Evolutionary conservation across 64 coral and sea anemone genomes (phyloP), one percentile per base, ranked within the genome.

Genomic region (Anthopleura sola): DNA sequence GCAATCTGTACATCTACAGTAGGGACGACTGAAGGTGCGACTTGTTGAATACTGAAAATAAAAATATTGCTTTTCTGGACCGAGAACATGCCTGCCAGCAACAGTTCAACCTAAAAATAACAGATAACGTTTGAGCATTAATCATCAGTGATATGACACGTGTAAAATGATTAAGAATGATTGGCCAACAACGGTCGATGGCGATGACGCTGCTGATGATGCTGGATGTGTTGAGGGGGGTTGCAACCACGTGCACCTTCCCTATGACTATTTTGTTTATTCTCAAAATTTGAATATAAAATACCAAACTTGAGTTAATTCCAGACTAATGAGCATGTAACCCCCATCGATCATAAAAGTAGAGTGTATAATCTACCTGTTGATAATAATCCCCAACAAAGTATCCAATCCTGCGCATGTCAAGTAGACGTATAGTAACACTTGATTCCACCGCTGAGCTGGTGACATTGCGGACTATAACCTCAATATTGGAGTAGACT

Each of bases 371-470:
- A 0, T 39, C 34, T 31, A 97, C 40, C 15, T 60, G 46, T 2
- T 88, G 78, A 84, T 97, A 97, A 56, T 97, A 93, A 77, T 88
- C 76, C 24, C 87, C 78, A 44, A 97, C 94, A 55, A 97, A 87
- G 23, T 86, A 68, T 18, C 58, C 87, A 28, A 83, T 47, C 6
- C 49, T 82, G 17, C 84, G 38, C 20, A 97, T 89, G 68, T 81
- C 66, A 68, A 87, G 17, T 10, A 97, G 88, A 44, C 90, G 94
- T 8, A 97, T 49, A 55, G 94, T 92, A 4, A 87, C 48, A 40
- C 83, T 97, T 14, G 87, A 56, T 38, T 82, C 68, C 19, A 97
- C 79, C 53, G 66, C 80, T 44, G 50, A n/a, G 11, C 71, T 46
- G 21, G 84, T 81, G 11, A 97, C 91, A 40, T 80, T 53, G 19